Evolutionary conservation across 35 echinoderm and acorn worm species (phyloP).

Genomic region (Anneissia japonica): DNA sequence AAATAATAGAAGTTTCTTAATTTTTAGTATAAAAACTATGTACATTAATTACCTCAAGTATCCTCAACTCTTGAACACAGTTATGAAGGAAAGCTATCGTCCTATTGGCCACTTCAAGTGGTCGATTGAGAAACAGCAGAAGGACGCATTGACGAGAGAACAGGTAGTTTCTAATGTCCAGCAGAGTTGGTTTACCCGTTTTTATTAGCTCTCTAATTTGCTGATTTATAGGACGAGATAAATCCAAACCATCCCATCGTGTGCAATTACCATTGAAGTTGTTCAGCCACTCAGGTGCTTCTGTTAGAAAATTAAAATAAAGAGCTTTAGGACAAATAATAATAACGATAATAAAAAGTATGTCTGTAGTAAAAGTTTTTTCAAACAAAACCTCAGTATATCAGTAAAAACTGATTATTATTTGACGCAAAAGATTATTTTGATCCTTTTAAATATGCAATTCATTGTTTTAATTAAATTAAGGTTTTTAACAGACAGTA

Average conservation of each 20-base stretch:
- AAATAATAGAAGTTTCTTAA: too few species aligned
- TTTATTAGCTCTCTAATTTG: constrained; percentile 52
- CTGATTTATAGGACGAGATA: constrained; percentile 62
- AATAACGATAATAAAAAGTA: too few species aligned
- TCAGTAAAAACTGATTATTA: too few species aligned
- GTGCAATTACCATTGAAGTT: constrained; percentile 58
- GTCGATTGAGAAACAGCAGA: constrained; percentile 65
- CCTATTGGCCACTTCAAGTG: constrained; percentile 71
- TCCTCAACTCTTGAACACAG: constrained; percentile 80
- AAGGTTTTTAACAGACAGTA: too few species aligned
- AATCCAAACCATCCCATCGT: constrained; percentile 92
- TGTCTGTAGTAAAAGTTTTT: too few species aligned
- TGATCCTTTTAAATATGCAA: too few species aligned
- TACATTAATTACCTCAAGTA: constrained; percentile 55
- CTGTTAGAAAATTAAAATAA: constrained; percentile 26
- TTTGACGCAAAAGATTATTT: too few species aligned
- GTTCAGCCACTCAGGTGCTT: constrained; percentile 64
- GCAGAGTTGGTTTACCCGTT: constrained; percentile 59
- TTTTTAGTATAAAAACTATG: neutral
- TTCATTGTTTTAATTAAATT: too few species aligned
- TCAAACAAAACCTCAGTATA: too few species aligned
- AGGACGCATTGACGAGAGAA: constrained; percentile 85
- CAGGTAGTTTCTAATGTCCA: constrained; percentile 92
- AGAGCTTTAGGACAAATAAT: neutral
- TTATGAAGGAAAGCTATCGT: constrained; percentile 81